Percentiles rank a stretch among this genome's conserved stretches.
These are phyloP conservation scores for Sturmia bella DNA, from an alignment of 2,888 invertebrate species.

Conservation along the genomic window DNA sequence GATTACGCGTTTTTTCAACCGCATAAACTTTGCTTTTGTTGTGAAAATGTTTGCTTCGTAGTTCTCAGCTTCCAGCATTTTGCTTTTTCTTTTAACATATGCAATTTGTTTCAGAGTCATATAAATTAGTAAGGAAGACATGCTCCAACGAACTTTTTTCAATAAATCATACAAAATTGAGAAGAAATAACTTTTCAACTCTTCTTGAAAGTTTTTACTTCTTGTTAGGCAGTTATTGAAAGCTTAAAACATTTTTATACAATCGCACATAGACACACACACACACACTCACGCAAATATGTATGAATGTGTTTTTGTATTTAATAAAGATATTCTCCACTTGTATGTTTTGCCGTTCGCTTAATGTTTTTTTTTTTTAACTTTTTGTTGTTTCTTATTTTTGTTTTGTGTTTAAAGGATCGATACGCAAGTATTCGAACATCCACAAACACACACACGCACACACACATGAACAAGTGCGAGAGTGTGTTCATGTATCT, in stretches of 20 bases:
- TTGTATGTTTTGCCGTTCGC: slow-evolving; percentile 5
- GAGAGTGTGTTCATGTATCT: slow-evolving; percentile 37
- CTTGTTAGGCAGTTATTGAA: no score
- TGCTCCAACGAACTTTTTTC: slow-evolving; percentile 40
- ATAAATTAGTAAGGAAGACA: slow-evolving; percentile 12
- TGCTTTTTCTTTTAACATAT: slow-evolving; percentile 29
- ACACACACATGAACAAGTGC: neutral
- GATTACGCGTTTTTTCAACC: no score
- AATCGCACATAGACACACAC: neutral
- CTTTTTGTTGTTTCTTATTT: slow-evolving; percentile 3
- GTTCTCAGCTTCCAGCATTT: no score
- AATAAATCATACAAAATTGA: slow-evolving; percentile 50
- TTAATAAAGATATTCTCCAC: neutral
- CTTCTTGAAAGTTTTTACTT: neutral
- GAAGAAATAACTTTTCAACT: slow-evolving; percentile 22
- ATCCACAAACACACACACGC: neutral
- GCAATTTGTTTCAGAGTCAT: slow-evolving; percentile 27
- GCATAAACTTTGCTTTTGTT: no score
- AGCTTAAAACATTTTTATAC: no score
- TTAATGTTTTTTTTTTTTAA: slow-evolving; percentile 4
- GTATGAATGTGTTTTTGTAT: slow-evolving; percentile 9
- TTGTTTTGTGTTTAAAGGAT: slow-evolving; percentile 18
- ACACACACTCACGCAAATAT: neutral
- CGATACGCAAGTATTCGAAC: slow-evolving; percentile 5
- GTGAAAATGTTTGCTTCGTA: no score